Base-by-base conservation (phyloP, 2,797 vertebrate genomes). In the Sebastes diploproa region DNA sequence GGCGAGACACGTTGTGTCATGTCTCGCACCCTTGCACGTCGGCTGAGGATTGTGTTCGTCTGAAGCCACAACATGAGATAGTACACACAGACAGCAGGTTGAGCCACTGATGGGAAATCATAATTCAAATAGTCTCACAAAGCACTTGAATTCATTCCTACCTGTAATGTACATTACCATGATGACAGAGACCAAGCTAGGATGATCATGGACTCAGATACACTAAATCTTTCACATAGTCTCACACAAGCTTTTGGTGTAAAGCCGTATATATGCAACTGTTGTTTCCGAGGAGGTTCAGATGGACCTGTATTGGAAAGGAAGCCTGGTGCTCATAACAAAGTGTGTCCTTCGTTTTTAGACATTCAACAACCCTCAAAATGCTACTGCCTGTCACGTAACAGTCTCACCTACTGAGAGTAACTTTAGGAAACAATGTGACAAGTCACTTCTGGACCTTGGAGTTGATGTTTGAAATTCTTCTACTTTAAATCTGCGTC, bases 61-160 rank as follows among this genome's bases (percentile, higher is more conserved):
- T 80, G 79, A 91, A 91, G 89, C 88, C 85, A 92, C 90, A 59
- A 86, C 88, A 91, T 90, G 91, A 93, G 86, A 90, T 52, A 84
- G 82, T 69, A 92, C 91, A 94, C 89, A 73, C 80, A 87, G 82
- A 92, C 89, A 83, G 92, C 85, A 89, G 90, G 84, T 86, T 46
- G 77, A 88, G 88, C 88, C 87, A 93, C 93, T 92, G 83, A 91
- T 87, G 87, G 84, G 90, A 94, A 93, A 91, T 90, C 89, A 90
- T 86, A 81, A 90, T 84, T 88, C 89, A 93, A 84, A 92, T 78
- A 85, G 87, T 91, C 89, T 68, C 73, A 91, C 81, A 55, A 90
- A 90, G 73, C 88, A 91, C 86, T 93, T 88, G 86, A 92, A 91
- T 89, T 92, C 90, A 90, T 94, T 92, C 91, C 92, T 88, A 90